Evolutionary conservation across 2,888 invertebrate genomes (phyloP), one percentile per base, ranked within the genome.

Genomic region (Periphyllus acericola): DNA sequence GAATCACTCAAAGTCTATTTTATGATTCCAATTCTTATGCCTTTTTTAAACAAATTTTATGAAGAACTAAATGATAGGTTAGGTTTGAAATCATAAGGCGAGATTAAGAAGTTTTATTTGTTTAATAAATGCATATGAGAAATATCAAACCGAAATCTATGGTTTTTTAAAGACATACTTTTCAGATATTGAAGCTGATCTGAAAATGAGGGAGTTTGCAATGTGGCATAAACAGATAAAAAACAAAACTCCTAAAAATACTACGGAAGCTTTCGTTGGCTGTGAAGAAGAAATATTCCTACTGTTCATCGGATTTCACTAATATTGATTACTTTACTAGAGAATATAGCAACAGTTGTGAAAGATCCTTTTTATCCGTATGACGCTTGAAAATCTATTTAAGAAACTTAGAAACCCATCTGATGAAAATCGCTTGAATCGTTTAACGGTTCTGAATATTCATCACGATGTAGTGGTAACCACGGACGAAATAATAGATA

Each of bases 221-320:
- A n/a, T 60, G 60, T 60, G 32, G 55, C 29, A 34, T 79, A 60
- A n/a, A 17, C 60, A 79, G 34, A 60, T 34, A 60, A 79, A 60
- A 79, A 60, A 32, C 60, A 55, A 79, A 79, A 79, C 19, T 34
- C 79, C 60, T 66, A 79, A 79, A 79, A 79, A 79, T 55, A 25
- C 60, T 79, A 60, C 17, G 11, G 34, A 34, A 34, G 60, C 79
- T 21, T 34, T 79, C 34, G 60, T 60, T 60, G 25, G 14, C 21
- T 79, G 60, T 32, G 55, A 78, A n/a, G n/a, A n/a, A n/a, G n/a
- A n/a, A n/a, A n/a, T n/a, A n/a, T n/a, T n/a, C n/a, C n/a, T n/a
- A 25, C 60, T 60, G 17, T 52, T 52, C 32, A 52, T 78, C 29
- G 29, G 19, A 29, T 78, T 78, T 78, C 29, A 46, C 14, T 19